Evolutionary conservation across 2,888 invertebrate species (phyloP), one percentile per base, ranked within the genome.

Genomic region (Gandaritis pyraliata): DNA sequence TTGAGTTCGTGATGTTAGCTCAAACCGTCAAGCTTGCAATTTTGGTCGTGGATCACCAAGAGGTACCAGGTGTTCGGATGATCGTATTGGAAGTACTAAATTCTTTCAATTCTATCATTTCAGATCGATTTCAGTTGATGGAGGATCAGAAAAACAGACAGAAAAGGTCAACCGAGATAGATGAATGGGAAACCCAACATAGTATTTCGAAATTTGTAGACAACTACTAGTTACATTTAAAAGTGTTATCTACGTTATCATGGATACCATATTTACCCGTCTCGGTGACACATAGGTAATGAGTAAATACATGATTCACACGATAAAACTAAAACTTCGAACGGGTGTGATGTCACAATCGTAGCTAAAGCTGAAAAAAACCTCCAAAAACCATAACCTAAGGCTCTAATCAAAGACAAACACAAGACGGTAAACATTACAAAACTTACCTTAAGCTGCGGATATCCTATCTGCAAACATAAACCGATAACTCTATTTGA

Each of bases 401-500:
- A 73, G 75, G 68, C 72, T 80, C 80, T 85, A 86, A 86, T 85
- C 86, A 83, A 81, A 81, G 70, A 70, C 77, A 86, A 83, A 77
- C 74, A 75, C 62, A 76, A 72, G 79, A 80, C 69, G 70, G 73
- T 70, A 81, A 80, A 81, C 73, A 82, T 80, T 78, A 76, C 75
- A 72, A 78, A 77, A 85, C 86, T 86, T 67, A 86, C 86, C 85
- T 79, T 68, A 65, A 73, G 78, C 76, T 72, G 75, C 76, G 82
- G 85, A 86, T 87, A 88, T 87, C 87, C 88, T 83, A 81, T 78
- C 80, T 77, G 81, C 79, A 80, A 85, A 84, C 82, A 82, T 72
- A 75, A 77, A 76, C 75, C 82, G 87, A 85, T 86, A 88, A 87
- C 83, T 82, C 80, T 85, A 80, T 86, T 87, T 86, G 82, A 87